These are phyloP conservation scores for Catagonus wagneri DNA, from an alignment of 2,113 vertebrate species.

Conservation along the genomic window DNA sequence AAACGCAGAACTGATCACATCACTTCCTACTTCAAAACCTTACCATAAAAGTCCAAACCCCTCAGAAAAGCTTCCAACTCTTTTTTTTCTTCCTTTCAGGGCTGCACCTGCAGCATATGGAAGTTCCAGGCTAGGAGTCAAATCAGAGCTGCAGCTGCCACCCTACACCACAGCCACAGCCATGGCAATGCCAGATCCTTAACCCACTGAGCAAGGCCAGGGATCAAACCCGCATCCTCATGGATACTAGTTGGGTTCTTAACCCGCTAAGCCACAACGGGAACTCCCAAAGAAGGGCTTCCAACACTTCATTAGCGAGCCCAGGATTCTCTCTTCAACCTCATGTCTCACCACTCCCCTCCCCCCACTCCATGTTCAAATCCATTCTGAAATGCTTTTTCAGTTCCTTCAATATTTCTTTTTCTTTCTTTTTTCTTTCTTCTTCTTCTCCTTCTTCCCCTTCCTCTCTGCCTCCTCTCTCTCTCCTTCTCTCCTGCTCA, in stretches of 20 bases:
- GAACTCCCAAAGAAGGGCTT: neutral
- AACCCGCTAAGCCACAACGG: too few species aligned
- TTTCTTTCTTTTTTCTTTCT: neutral
- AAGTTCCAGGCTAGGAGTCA: too few species aligned
- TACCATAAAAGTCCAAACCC: neutral
- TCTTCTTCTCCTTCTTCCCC: neutral
- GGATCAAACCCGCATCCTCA: too few species aligned
- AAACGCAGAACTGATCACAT: neutral
- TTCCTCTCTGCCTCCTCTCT: neutral
- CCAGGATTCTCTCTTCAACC: neutral
- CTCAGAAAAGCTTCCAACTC: neutral
- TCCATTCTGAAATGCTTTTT: neutral
- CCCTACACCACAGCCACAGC: too few species aligned
- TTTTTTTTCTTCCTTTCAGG: neutral
- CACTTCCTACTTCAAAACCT: slow-evolving; percentile 21
- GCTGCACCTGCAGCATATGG: too few species aligned
- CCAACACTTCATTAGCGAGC: neutral
- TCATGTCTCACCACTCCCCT: neutral
- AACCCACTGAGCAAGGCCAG: too few species aligned
- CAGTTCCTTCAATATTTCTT: neutral
- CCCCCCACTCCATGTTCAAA: neutral
- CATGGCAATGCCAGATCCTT: too few species aligned
- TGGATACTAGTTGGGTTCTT: too few species aligned
- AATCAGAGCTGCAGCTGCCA: too few species aligned
- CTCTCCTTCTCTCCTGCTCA: neutral